These are phyloP conservation scores for Thereuonema tuberculata DNA, from an alignment of 1,140 invertebrate species.

Conservation along the genomic window DNA sequence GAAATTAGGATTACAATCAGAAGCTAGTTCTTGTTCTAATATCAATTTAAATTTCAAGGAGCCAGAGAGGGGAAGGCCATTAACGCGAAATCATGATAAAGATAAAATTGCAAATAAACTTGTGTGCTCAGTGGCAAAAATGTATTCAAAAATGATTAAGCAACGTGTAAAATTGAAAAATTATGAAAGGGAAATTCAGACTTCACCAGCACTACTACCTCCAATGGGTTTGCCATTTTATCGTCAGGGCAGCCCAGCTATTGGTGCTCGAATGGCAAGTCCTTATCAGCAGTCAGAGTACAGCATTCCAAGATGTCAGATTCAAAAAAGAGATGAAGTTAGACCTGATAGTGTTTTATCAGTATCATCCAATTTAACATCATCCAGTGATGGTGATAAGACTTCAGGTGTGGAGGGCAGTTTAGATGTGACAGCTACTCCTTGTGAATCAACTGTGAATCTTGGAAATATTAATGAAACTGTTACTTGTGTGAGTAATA, in stretches of 20 bases:
- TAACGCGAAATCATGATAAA: conserved; percentile 5
- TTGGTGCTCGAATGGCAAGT: conserved; percentile 23
- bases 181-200: conserved; percentile 15
- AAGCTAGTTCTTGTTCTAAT: conserved; percentile 5
- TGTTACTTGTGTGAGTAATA: conserved; percentile 13
- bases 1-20: conserved; percentile 12
- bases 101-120: conserved; percentile 20
- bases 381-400: conserved; percentile 42
- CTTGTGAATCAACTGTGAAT: neutral
- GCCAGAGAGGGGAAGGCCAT: conserved; percentile 3
- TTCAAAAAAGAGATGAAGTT: conserved; percentile 18
- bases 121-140: conserved; percentile 25
- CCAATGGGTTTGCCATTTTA: conserved; percentile 6
- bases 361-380: conserved; percentile 32
- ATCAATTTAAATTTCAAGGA: neutral
- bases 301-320: conserved; percentile 10
- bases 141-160: conserved; percentile 30
- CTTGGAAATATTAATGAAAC: conserved; percentile 11
- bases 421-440: conserved; percentile 21
- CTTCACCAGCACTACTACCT: neutral
- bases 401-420: conserved; percentile 29
- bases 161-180: conserved; percentile 24
- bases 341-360: conserved; percentile 42
- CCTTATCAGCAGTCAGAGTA: conserved; percentile 17
- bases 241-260: conserved; percentile 18